Evolutionary conservation across 2,113 vertebrate species (phyloP).

Genomic region (Emydura subglobosa): DNA sequence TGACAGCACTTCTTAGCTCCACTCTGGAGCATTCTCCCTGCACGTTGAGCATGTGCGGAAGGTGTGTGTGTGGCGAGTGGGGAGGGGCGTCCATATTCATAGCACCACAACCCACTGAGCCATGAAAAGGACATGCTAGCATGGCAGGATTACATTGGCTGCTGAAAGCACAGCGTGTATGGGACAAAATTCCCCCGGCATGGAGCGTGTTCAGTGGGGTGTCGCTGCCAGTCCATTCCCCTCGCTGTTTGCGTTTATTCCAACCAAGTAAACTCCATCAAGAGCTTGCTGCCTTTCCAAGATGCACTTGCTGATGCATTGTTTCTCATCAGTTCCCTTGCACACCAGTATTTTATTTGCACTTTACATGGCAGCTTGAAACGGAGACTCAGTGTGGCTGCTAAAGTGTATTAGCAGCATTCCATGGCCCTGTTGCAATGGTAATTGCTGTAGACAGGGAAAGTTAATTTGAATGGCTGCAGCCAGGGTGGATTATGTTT

Average conservation of each 20-base stretch:
- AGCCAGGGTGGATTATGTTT: not conserved
- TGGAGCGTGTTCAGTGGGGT: not conserved
- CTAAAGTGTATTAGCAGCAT: not conserved
- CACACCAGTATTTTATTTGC: not conserved
- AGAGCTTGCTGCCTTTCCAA: not conserved
- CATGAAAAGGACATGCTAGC: not conserved
- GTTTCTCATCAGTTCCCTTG: not conserved
- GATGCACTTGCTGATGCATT: not conserved
- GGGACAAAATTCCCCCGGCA: not conserved
- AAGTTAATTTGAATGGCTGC: not conserved
- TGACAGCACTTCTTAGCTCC: not conserved
- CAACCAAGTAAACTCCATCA: not conserved
- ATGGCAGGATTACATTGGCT: not conserved
- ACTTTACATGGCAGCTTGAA: not conserved
- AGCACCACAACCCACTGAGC: not conserved
- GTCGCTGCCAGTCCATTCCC: not conserved
- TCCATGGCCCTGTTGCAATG: not conserved
- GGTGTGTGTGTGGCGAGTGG: not conserved
- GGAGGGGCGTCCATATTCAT: not conserved
- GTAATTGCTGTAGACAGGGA: not conserved
- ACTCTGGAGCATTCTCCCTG: not conserved
- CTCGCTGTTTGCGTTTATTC: not conserved
- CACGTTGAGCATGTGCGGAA: not conserved
- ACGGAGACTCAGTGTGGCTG: not conserved
- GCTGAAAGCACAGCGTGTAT: no score